These are phyloP conservation scores for Pygoscelis adeliae DNA, from an alignment of 2,113 vertebrate species.

Conservation along the genomic window DNA sequence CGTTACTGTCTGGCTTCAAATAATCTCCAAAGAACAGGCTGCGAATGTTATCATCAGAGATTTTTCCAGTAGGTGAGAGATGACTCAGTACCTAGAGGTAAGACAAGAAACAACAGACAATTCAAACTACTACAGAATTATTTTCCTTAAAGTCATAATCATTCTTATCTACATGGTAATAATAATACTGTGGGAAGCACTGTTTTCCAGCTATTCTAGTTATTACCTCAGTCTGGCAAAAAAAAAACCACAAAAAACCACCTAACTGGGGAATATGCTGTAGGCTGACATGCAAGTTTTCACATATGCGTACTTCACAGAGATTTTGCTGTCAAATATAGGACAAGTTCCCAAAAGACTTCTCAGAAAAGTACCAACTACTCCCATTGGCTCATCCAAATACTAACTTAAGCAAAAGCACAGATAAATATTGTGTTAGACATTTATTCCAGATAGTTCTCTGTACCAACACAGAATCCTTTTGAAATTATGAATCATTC, in stretches of 20 bases:
- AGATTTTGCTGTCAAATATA: background rate
- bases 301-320: background rate
- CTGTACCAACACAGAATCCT: background rate
- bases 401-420: background rate
- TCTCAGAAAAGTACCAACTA: background rate
- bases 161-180: background rate
- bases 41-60: constrained; percentile 83
- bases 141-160: background rate
- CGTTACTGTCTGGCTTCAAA: constrained; percentile 73
- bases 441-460: background rate
- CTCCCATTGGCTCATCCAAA: background rate
- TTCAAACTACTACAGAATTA: background rate
- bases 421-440: background rate
- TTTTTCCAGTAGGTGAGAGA: constrained; percentile 80
- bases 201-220: background rate
- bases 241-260: background rate
- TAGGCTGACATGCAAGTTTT: background rate
- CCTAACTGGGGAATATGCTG: background rate
- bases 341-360: background rate
- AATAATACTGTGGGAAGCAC: background rate
- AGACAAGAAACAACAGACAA: background rate
- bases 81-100: constrained; percentile 82
- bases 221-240: background rate
- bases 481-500: background rate
- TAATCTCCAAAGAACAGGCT: constrained; percentile 92